Evolutionary conservation across 2,113 vertebrate species (phyloP), one percentile per base, ranked within the genome.

Genomic region (Tachuris rubrigastra): DNA sequence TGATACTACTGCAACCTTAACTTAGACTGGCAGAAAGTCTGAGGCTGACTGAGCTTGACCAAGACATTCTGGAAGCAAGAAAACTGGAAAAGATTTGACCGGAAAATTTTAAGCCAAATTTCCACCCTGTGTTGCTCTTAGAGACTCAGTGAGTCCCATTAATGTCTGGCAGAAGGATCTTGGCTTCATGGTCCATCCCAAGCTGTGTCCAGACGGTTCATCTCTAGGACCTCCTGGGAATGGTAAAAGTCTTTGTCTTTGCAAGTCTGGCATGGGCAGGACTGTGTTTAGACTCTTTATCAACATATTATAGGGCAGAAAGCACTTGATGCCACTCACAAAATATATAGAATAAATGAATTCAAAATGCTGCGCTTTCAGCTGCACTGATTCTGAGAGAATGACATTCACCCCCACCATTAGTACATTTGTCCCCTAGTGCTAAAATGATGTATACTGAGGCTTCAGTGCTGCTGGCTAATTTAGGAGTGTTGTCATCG

Each of bases 191-290:
- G 44, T 41, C 49, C 53, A 47, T 44, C 41, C 74, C 95, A 95
- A 69, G 89, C 94, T 94, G 86, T 85, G 95, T 81, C 79, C 93
- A 96, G 81, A 96, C 1, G n/a, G 87, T 58, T 33, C 62, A 55
- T 42, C 65, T 72, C 44, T 78, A 84, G 56, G 52, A 80, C 47
- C 37, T 52, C 58, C 44, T 85, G n/a, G 30, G 35, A 96, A 91
- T 10, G 52, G 65, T 28, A 47, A 71, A 88, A 65, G n/a, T 53
- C 50, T 79, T 88, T 84, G 39, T 23, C 39, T 78, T 80, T 41
- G 12, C 41, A 92, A 73, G 39, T 59, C 60, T 94, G 73, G 56
- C 52, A 31, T 30, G 4, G 11, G 30, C 22, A 89, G 59, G 47
- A 47, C 56, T 68, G 13, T 66, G 35, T 55, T 27, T 90, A 9